Conservation (phyloP, 1,140 invertebrate species). For the Drosophila grimshawi region DNA sequence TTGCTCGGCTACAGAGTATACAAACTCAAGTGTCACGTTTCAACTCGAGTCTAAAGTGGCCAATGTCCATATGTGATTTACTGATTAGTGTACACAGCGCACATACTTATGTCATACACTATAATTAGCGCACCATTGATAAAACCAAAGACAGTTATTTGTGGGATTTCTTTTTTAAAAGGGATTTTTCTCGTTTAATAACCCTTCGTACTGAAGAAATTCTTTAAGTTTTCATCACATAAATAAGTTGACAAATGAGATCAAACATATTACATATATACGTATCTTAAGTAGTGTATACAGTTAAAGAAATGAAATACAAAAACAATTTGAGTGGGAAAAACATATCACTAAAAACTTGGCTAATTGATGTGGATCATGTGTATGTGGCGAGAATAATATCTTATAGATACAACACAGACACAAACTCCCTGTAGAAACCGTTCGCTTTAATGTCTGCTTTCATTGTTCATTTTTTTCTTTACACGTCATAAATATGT, state of each 20-base stretch:
- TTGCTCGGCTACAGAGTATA: not conserved
- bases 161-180: not conserved
- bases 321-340: conserved; percentile 32
- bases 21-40: conserved; percentile 17
- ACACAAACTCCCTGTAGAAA: not conserved
- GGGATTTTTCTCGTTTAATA: conserved; percentile 44
- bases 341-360: conserved; percentile 13
- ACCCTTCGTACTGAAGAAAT: conserved; percentile 28
- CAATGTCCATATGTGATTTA: conserved; percentile 16
- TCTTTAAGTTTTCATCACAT: conserved; percentile 62
- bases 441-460: not conserved
- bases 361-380: conserved; percentile 41
- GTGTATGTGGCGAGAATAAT: conserved; percentile 23
- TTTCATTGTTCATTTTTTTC: not conserved
- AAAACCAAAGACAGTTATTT: conserved; percentile 11
- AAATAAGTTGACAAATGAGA: conserved; percentile 71
- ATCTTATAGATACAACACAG: conserved; percentile 50
- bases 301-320: conserved; percentile 34
- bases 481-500: not conserved
- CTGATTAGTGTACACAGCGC: conserved; percentile 37
- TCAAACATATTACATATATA: conserved; percentile 50
- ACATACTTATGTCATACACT: conserved; percentile 32
- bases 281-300: conserved; percentile 13
- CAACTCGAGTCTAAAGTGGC: conserved; percentile 20
- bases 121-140: conserved; percentile 13